These are phyloP conservation scores for Drosophila barbarae DNA, from an alignment of 2,888 invertebrate genomes.

Conservation along the genomic window DNA sequence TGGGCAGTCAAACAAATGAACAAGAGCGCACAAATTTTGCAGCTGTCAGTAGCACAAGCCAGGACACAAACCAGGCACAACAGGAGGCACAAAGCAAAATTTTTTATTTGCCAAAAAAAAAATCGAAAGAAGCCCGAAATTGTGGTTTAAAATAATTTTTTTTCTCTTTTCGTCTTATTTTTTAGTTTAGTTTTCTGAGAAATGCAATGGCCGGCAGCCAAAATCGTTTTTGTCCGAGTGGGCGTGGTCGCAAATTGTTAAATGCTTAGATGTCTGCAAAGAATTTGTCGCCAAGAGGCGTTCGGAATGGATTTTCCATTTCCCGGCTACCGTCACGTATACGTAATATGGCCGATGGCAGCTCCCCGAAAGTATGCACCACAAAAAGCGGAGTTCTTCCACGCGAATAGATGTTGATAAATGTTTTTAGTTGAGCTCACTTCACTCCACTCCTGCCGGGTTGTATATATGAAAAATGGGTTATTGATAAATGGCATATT, in stretches of 20 bases:
- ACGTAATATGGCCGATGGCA: constrained; percentile 40
- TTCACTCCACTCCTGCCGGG: not conserved
- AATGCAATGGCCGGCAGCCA: constrained; percentile 50
- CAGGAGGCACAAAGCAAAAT: constrained; percentile 49
- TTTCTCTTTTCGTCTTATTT: constrained; percentile 17
- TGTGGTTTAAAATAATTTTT: constrained; percentile 46
- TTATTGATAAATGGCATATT: constrained; percentile 37
- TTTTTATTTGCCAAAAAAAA: constrained; percentile 30
- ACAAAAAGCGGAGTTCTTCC: constrained; percentile 7
- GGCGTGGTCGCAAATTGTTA: constrained; percentile 46
- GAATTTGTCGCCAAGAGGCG: constrained; percentile 46
- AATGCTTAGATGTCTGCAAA: constrained; percentile 45
- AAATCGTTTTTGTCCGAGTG: constrained; percentile 15
- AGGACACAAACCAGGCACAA: constrained; percentile 44
- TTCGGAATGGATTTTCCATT: constrained; percentile 34
- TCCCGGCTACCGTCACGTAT: constrained; percentile 35
- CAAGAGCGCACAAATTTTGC: constrained; percentile 67
- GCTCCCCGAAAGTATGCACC: constrained; percentile 27
- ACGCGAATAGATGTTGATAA: constrained; percentile 26
- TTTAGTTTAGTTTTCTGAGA: constrained; percentile 34
- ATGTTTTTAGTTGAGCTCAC: constrained; percentile 26
- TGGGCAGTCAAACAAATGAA: constrained; percentile 61
- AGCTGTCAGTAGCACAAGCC: constrained; percentile 56
- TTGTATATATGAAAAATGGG: constrained; percentile 16
- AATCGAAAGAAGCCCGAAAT: constrained; percentile 35